Conservation (phyloP, 2,888 invertebrate species). For the Furcula furcula region DNA sequence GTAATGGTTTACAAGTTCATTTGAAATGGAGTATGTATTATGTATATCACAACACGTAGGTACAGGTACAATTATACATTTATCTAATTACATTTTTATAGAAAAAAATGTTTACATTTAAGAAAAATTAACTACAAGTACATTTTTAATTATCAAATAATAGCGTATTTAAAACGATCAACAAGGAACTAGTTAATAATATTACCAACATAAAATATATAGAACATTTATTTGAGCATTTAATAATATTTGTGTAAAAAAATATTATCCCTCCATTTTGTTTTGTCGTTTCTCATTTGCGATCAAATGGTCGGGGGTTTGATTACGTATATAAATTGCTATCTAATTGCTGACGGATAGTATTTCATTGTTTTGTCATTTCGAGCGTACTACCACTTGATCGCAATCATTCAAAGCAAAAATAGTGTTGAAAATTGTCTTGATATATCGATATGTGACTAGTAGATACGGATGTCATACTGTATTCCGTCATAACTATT, state of each 20-base stretch:
- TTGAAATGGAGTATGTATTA: too few relatives aligned
- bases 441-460: slow-evolving; percentile 61
- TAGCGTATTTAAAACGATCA: slow-evolving; percentile 57
- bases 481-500: slow-evolving; percentile 46
- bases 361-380: slow-evolving; percentile 36
- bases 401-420: slow-evolving; percentile 38
- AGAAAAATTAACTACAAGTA: slow-evolving; percentile 53
- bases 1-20: too few relatives aligned
- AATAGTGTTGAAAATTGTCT: slow-evolving; percentile 28
- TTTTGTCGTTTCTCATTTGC: slow-evolving; percentile 41
- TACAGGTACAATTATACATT: slow-evolving; percentile 53
- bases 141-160: slow-evolving; percentile 57
- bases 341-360: slow-evolving; percentile 31
- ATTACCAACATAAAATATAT: slow-evolving; percentile 74
- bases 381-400: slow-evolving; percentile 28
- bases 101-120: slow-evolving; percentile 51
- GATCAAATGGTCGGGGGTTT: slow-evolving; percentile 33
- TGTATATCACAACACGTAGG: slow-evolving; percentile 78
- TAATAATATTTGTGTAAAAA: slow-evolving; percentile 73
- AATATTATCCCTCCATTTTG: slow-evolving; percentile 65
- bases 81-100: slow-evolving; percentile 37
- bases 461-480: slow-evolving; percentile 58
- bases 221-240: slow-evolving; percentile 78
- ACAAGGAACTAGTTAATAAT: slow-evolving; percentile 72
- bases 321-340: slow-evolving; percentile 17